Conservation (phyloP, 2,888 invertebrate species). For the Yponomeuta plumbellus region DNA sequence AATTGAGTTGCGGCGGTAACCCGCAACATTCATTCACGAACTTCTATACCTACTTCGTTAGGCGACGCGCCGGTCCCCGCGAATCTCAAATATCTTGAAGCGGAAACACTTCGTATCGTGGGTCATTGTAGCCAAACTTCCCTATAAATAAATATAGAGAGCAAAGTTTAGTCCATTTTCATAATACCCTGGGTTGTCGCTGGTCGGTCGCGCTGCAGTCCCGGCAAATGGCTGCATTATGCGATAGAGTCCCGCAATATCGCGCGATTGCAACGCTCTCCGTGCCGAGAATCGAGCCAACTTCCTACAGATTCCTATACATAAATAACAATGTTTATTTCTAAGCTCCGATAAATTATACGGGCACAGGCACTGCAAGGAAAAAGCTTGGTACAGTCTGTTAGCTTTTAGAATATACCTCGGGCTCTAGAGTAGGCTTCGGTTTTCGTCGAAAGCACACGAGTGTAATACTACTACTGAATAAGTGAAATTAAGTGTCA, state of each 20-base stretch:
- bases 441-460: too few species aligned
- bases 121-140: not conserved
- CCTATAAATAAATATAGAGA: not conserved
- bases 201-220: not conserved
- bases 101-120: not conserved
- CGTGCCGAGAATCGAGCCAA: slow-evolving; percentile 5
- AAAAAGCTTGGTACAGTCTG: not conserved
- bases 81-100: not conserved
- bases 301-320: not conserved
- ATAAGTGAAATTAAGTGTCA: too few species aligned
- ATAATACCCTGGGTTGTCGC: not conserved
- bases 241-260: slow-evolving; percentile 4
- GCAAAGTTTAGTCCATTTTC: not conserved
- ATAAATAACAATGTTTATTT: slow-evolving; percentile 7
- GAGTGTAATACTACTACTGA: too few species aligned
- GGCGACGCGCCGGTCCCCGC: not conserved
- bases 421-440: too few species aligned
- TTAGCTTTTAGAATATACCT: too few species aligned
- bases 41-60: not conserved
- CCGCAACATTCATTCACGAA: not conserved
- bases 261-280: slow-evolving; percentile 2
- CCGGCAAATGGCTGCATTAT: slow-evolving; percentile 6
- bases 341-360: slow-evolving; percentile 6
- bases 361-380: not conserved
- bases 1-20: not conserved